Percentiles rank a stretch among this genome's conserved stretches.
Conservation (phyloP, 2,888 invertebrate genomes). For the Sinodicranocentrus sp. region DNA sequence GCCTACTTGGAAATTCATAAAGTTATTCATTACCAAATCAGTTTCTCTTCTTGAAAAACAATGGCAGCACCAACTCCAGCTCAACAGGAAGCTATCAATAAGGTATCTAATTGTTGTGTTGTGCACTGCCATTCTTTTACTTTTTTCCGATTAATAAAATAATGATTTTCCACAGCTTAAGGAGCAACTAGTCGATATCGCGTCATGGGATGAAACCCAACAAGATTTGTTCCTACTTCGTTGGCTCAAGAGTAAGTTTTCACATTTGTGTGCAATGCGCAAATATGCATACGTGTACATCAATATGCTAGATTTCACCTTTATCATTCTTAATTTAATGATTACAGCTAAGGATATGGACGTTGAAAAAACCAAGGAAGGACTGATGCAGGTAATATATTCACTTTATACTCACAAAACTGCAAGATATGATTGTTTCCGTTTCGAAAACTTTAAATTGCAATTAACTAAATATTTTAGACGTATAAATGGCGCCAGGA, state of each 20-base stretch:
- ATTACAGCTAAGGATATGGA: conserved; percentile 74
- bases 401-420: too few relatives aligned
- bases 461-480: conserved; percentile 43
- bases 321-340: neutral
- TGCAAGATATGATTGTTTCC: too few relatives aligned
- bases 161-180: conserved; percentile 70
- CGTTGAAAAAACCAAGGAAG: conserved; percentile 73
- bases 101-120: conserved; percentile 30
- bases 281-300: too few relatives aligned
- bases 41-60: conserved; percentile 16
- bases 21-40: conserved; percentile 6
- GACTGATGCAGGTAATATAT: conserved; percentile 65
- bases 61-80: conserved; percentile 56
- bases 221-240: conserved; percentile 73
- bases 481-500: conserved; percentile 73
- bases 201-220: conserved; percentile 70
- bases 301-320: neutral
- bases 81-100: conserved; percentile 64
- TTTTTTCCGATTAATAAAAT: neutral
- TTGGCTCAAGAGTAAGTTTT: conserved; percentile 72
- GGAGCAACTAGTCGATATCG: conserved; percentile 72
- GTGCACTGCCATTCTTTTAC: neutral
- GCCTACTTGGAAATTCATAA: neutral
- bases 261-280: too few relatives aligned
- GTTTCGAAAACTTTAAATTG: conserved; percentile 5